These are phyloP conservation scores for Oncorhynchus gorbuscha DNA, from an alignment of 2,113 vertebrate species.

Conservation along the genomic window DNA sequence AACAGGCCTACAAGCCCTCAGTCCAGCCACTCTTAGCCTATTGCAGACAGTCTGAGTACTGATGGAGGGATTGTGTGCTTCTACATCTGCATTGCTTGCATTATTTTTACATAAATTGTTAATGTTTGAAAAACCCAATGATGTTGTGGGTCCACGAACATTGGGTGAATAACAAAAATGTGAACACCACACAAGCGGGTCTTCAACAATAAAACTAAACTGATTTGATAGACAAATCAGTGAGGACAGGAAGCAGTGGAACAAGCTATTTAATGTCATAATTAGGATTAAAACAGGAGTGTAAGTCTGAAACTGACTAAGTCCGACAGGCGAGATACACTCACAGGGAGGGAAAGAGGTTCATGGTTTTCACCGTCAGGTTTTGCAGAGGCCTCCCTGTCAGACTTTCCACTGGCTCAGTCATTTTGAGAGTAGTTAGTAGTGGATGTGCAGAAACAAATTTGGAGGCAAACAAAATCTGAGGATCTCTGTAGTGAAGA, in stretches of 20 bases:
- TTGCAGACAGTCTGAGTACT: no score
- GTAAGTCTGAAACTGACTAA: constrained; percentile 6
- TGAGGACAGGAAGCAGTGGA: neutral
- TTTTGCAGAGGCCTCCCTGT: neutral
- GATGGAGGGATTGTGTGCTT: no score
- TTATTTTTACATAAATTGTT: no score
- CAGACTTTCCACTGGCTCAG: constrained; percentile 4
- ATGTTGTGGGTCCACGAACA: no score
- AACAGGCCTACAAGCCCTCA: no score
- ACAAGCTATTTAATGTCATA: neutral
- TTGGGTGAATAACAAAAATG: no score
- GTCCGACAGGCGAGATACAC: constrained; percentile 22
- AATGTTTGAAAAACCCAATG: no score
- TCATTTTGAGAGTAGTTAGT: constrained; percentile 4
- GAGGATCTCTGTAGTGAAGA: neutral
- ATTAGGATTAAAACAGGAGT: constrained; percentile 10
- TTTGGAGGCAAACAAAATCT: neutral
- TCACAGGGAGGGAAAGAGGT: neutral
- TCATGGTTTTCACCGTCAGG: neutral
- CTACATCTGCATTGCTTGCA: no score
- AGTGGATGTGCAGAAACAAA: neutral
- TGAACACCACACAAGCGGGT: no score
- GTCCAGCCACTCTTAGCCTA: no score
- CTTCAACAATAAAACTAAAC: neutral
- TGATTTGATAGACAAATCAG: neutral